Base-by-base conservation (phyloP, 2,113 vertebrate species). In the Bubo bubo region DNA sequence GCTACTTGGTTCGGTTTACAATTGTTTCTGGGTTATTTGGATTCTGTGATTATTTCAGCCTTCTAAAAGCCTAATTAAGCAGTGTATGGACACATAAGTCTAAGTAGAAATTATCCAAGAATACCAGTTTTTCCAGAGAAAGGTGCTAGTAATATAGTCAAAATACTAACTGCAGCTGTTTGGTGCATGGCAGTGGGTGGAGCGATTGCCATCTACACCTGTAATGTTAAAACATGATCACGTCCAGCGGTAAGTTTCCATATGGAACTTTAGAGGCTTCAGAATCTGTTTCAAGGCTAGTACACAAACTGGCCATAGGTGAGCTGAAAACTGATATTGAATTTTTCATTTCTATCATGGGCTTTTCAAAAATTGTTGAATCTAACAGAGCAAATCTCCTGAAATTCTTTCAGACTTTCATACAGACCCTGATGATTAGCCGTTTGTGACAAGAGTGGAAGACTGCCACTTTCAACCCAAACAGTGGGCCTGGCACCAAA, bases 241-340 rank as follows among this genome's bases (percentile, higher is more conserved):
- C 1, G 3, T 58, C 28, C 34, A 49, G 64, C 26, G 8, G 27
- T 37, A 59, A n/a, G 24, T 35, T 59, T 59, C 30, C 14, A 16
- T 7, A 49, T 4, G 21, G 24, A 71, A 39, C 4, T 56, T 50
- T 6, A 47, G 24, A 71, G 37, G n/a, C 47, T 72, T 80, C 24
- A 62, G n/a, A 74, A 47, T 19, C 52, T 73, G 23, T 32, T 60
- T 77, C 30, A 72, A 39, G 34, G 23, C 28, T 52, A 56, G 45
- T 56, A 52, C 34, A 64, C 1, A 1, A 50, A 59, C 34, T 30
- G 7, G 23, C 9, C 28, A 39, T 13, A 37, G 2, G 23, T 0
- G 4, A 86, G 26, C 5, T 68, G 30, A 86, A 62, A 81, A 43
- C 7, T 28, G 19, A 34, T 28, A 37, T 0, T 16, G 13, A 35